Conservation (phyloP, 2,888 invertebrate species). For the Drosophila koepferae region DNA sequence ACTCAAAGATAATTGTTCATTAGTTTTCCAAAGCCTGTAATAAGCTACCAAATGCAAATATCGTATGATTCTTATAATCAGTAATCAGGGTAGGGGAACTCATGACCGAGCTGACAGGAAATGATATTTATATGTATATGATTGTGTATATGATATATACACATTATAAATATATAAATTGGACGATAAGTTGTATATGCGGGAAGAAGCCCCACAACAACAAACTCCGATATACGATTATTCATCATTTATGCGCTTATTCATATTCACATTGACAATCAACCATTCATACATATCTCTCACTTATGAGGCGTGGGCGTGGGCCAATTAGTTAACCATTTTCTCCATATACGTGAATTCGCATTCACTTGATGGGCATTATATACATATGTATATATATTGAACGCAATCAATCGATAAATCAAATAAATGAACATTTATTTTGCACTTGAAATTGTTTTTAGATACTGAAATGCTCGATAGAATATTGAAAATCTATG, state of each 20-base stretch:
- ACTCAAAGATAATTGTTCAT: conserved; percentile 5
- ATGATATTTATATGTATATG: conserved; percentile 15
- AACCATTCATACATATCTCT: background rate
- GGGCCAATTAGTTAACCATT: conserved; percentile 13
- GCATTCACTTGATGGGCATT: background rate
- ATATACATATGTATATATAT: background rate
- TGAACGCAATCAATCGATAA: conserved; percentile 1
- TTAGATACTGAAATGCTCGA: conserved; percentile 1
- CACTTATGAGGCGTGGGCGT: conserved; percentile 20
- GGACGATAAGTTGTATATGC: conserved; percentile 38
- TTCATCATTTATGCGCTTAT: conserved; percentile 41
- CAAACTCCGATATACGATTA: conserved; percentile 18
- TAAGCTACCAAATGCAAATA: conserved; percentile 20
- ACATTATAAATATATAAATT: conserved; percentile 29
- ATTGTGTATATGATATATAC: too few species aligned
- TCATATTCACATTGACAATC: conserved; percentile 18
- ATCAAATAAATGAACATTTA: background rate
- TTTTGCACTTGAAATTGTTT: background rate
- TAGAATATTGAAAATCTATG: background rate
- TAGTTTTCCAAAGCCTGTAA: conserved; percentile 32
- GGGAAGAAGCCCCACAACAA: conserved; percentile 1
- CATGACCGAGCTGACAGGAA: conserved; percentile 46
- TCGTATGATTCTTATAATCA: conserved; percentile 45
- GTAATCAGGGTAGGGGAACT: conserved; percentile 16
- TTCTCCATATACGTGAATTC: conserved; percentile 12